These are phyloP conservation scores for Sebastes nivosus DNA, from an alignment of 2,797 vertebrate genomes.

Conservation along the genomic window DNA sequence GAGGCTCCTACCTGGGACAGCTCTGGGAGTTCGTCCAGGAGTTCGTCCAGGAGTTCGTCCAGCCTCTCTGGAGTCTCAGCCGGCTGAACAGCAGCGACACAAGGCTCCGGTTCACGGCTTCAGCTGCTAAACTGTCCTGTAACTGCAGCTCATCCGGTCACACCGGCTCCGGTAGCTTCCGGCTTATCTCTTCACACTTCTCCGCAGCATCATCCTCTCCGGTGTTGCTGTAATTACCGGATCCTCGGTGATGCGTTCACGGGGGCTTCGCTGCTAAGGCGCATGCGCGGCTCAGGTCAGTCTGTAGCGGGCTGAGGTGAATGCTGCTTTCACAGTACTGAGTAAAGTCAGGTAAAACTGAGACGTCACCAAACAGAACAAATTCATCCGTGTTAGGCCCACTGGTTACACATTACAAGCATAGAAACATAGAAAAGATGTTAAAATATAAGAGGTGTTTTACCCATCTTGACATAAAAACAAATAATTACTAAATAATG, in stretches of 20 bases:
- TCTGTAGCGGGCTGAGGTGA: not conserved
- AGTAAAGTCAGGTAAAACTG: not conserved
- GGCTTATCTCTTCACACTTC: not conserved
- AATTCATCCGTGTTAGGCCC: not conserved
- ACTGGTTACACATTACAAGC: too few relatives aligned
- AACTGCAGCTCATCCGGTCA: not conserved
- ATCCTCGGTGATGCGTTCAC: not conserved
- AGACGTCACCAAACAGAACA: not conserved
- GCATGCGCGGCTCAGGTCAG: constrained; percentile 53
- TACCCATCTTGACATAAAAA: too few relatives aligned
- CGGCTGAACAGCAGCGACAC: not conserved
- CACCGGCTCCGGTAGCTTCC: not conserved
- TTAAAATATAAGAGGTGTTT: too few relatives aligned
- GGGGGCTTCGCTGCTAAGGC: not conserved
- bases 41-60: too few relatives aligned
- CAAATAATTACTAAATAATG: too few relatives aligned
- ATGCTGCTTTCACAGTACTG: constrained; percentile 1
- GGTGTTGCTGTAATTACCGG: constrained; percentile 8
- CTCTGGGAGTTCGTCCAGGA: constrained; percentile 13
- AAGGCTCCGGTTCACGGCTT: not conserved
- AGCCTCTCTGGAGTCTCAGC: constrained; percentile 16
- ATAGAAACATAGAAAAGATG: too few relatives aligned
- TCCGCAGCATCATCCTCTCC: not conserved
- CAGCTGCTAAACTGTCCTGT: not conserved
- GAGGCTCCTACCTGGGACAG: constrained; percentile 70